A percentile compares a stretch with the other conserved stretches of the same genome.
Conservation (phyloP, 2,888 invertebrate genomes). For the Drosophila nr. medialis region DNA sequence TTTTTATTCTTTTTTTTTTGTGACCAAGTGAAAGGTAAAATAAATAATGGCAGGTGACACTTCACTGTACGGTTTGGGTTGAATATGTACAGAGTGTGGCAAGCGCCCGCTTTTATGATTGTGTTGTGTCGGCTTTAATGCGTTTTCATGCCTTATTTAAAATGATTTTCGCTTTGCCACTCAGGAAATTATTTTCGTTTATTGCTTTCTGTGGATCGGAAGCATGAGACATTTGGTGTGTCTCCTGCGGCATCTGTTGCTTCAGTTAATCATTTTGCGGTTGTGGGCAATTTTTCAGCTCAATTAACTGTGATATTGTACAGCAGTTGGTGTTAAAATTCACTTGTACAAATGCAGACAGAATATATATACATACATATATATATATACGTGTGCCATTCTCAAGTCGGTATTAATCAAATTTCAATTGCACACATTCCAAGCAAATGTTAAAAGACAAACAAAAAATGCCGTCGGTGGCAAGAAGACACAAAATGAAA, state of each 20-base stretch:
- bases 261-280: slow-evolving; percentile 52
- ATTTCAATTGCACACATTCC: slow-evolving; percentile 23
- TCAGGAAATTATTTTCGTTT: slow-evolving; percentile 67
- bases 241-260: slow-evolving; percentile 59
- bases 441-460: slow-evolving; percentile 2
- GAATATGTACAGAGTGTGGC: background rate
- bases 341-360: slow-evolving; percentile 7
- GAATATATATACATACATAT: background rate
- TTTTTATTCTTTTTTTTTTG: slow-evolving; percentile 7
- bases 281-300: slow-evolving; percentile 48
- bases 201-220: slow-evolving; percentile 51
- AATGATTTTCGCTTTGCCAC: slow-evolving; percentile 70
- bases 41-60: slow-evolving; percentile 64
- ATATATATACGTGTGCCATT: too few relatives aligned
- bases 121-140: slow-evolving; percentile 65
- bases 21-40: slow-evolving; percentile 29
- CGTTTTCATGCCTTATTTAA: slow-evolving; percentile 77
- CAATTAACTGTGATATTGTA: slow-evolving; percentile 51
- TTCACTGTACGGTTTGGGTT: slow-evolving; percentile 20
- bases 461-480: slow-evolving; percentile 6
- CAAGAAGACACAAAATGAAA: slow-evolving; percentile 41
- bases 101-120: slow-evolving; percentile 7
- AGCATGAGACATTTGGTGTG: slow-evolving; percentile 23
- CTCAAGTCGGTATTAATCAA: slow-evolving; percentile 27
- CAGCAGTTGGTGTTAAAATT: slow-evolving; percentile 22